Conservation (phyloP, 2,113 vertebrate genomes). For the Mixornis gularis region DNA sequence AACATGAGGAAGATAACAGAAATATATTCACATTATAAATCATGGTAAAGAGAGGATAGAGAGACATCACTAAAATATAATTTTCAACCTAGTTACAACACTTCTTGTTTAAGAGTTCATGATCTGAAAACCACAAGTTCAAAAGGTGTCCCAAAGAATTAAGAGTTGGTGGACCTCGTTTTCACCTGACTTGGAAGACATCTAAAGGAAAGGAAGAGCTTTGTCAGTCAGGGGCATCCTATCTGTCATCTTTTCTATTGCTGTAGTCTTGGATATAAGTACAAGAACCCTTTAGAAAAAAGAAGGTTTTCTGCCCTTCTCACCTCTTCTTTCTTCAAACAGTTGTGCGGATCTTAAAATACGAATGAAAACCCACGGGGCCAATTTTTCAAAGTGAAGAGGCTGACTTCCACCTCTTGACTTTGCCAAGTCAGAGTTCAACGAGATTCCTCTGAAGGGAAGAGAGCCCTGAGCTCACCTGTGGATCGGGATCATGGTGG, state of each 20-base stretch:
- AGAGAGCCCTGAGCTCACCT: neutral
- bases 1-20: neutral
- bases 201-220: slow-evolving; percentile 9
- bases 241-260: slow-evolving; percentile 42
- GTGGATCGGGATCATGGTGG: neutral
- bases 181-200: neutral
- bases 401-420: slow-evolving; percentile 2
- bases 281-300: slow-evolving; percentile 19
- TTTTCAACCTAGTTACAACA: neutral
- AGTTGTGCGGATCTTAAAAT: slow-evolving; percentile 14
- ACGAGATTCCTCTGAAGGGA: neutral
- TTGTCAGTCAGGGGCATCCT: slow-evolving; percentile 30
- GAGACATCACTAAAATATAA: neutral
- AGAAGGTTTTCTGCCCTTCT: slow-evolving; percentile 51
- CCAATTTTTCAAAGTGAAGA: slow-evolving; percentile 35
- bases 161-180: neutral
- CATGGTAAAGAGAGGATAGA: neutral
- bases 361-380: neutral
- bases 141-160: neutral
- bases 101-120: neutral
- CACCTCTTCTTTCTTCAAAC: slow-evolving; percentile 52
- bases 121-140: neutral
- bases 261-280: slow-evolving; percentile 36
- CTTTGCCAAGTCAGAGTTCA: slow-evolving; percentile 25
- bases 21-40: neutral